Conservation (phyloP, 2,113 vertebrate genomes). For the Equus quagga region DNA sequence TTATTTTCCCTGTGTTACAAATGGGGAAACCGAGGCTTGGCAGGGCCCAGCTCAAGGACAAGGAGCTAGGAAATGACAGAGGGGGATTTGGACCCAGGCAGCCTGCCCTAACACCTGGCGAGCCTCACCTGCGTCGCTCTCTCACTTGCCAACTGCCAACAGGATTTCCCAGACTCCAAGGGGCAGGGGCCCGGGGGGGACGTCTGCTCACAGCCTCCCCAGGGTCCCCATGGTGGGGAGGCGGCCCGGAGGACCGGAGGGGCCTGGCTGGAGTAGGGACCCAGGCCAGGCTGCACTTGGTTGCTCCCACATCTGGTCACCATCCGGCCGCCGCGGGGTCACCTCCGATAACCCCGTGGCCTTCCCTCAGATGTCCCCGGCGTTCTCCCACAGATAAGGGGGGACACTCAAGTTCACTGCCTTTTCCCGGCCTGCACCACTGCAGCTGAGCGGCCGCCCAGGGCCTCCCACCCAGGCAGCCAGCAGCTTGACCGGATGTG, state of each 20-base stretch:
- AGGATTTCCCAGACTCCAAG: not conserved
- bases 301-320: constrained; percentile 5
- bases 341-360: not conserved
- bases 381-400: not conserved
- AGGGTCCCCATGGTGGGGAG: accelerated
- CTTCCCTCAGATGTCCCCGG: not conserved
- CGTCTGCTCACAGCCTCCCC: not conserved
- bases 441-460: accelerated
- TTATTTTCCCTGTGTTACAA: not conserved
- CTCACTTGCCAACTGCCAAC: not conserved
- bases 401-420: not conserved
- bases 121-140: not conserved
- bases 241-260: not conserved
- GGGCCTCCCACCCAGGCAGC: not conserved
- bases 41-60: not conserved
- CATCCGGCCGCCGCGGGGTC: not conserved
- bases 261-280: not conserved
- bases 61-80: not conserved
- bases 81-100: not conserved
- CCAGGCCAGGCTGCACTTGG: accelerated
- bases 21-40: not conserved
- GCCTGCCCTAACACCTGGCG: not conserved
- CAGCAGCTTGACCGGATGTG: not conserved
- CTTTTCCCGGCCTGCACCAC: not conserved
- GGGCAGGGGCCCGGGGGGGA: not conserved